A percentile compares a stretch with the other conserved stretches of the same genome.
These are phyloP conservation scores for Andrena chrysosceles DNA, from an alignment of 2,888 invertebrate genomes.

Conservation along the genomic window DNA sequence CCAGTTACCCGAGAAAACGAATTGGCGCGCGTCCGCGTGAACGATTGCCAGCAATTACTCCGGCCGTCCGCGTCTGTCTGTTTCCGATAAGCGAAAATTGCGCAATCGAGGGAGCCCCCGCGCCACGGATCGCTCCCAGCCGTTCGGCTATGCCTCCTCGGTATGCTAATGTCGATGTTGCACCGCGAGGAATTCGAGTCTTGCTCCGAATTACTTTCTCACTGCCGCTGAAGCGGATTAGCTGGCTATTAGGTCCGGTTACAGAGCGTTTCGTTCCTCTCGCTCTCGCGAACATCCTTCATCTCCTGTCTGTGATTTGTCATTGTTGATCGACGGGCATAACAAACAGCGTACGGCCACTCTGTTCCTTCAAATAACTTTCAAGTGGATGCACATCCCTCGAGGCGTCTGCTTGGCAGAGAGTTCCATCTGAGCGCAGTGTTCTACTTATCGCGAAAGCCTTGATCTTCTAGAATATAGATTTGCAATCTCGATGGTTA, in stretches of 20 bases:
- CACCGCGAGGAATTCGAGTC: conserved; percentile 22
- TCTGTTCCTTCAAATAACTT: not conserved
- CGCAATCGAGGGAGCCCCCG: conserved; percentile 26
- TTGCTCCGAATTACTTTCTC: conserved; percentile 44
- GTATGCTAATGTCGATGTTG: conserved; percentile 37
- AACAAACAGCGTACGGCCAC: not conserved
- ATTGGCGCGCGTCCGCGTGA: conserved; percentile 35
- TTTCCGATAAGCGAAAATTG: conserved; percentile 42
- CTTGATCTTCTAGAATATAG: not conserved
- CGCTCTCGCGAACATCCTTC: not conserved
- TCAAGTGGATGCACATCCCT: not conserved
- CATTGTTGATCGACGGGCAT: conserved; percentile 27
- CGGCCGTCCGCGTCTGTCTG: conserved; percentile 27
- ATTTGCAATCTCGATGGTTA: not conserved
- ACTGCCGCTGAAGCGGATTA: conserved; percentile 28
- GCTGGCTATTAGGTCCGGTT: conserved; percentile 19
- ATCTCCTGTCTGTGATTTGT: conserved; percentile 10
- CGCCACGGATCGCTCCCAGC: conserved; percentile 4
- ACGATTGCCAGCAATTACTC: conserved; percentile 58
- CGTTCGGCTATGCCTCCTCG: not conserved
- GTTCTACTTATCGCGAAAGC: not conserved
- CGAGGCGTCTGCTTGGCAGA: not conserved
- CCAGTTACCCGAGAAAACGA: conserved; percentile 33
- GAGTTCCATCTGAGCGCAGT: not conserved
- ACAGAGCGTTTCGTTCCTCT: conserved; percentile 6